Percentiles rank a stretch among this genome's conserved stretches.
phyloP scores from a whole-genome alignment of 2,888 invertebrate species.

The Chironomus riparius region DNA sequence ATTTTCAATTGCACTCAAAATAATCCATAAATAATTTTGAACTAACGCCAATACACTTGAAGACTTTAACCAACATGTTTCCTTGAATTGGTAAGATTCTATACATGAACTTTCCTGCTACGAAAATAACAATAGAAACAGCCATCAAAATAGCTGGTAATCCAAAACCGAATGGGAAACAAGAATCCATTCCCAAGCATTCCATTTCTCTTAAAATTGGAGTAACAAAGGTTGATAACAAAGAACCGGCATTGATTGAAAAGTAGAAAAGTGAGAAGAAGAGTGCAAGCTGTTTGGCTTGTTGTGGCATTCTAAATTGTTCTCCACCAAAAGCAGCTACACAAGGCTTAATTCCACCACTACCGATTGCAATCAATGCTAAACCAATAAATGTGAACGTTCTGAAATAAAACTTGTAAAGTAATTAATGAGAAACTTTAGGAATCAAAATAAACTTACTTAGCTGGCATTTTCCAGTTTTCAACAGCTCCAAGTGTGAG shows the following conservation, averaged over 20 bases:
- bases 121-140: constrained; percentile 62
- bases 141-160: constrained; percentile 66
- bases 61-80: constrained; percentile 57
- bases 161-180: constrained; percentile 65
- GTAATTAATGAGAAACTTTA: no score
- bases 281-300: constrained; percentile 53
- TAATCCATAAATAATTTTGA: background rate
- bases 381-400: constrained; percentile 57
- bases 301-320: constrained; percentile 57
- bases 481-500: constrained; percentile 3
- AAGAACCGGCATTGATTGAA: constrained; percentile 53
- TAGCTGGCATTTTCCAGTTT: constrained; percentile 6
- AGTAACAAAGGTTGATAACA: constrained; percentile 63
- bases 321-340: constrained; percentile 76
- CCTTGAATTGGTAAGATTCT: constrained; percentile 57
- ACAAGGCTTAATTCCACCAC: constrained; percentile 77
- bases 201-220: constrained; percentile 62
- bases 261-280: constrained; percentile 76
- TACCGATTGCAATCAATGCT: constrained; percentile 61
- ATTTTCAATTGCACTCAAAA: no score
- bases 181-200: constrained; percentile 53
- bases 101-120: constrained; percentile 55
- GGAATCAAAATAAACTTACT: background rate
- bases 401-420: no score
- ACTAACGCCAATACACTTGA: constrained; percentile 55